Evolutionary conservation across 2,113 vertebrate species (phyloP), one percentile per base, ranked within the genome.

Genomic region (Oncorhynchus keta): DNA sequence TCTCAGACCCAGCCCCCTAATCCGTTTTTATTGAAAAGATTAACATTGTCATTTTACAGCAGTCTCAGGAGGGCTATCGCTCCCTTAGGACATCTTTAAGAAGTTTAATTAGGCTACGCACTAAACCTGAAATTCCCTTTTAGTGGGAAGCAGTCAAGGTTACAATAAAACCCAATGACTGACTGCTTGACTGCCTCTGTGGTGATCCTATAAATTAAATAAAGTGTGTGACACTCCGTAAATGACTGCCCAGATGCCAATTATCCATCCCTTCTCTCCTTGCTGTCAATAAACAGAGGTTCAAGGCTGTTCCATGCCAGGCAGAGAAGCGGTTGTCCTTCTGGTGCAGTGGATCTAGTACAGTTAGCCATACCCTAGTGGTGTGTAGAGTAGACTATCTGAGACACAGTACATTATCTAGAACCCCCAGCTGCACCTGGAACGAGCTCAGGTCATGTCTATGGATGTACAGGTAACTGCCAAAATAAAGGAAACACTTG

Each of bases 91-190:
- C 51, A 55, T 55, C 51, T 55, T 55, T 55, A 55, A 55, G 16
- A 55, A 80, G 82, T 82, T 84, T 80, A 84, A 86, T 86, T 80
- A 82, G 75, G 57, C 79, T 20, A 30, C 0, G 68, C 70, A 64
- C 72, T 84, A 76, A 82, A 84, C 80, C 72, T 80, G 49, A 76
- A 79, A 80, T 55, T 55, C 16, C 51, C 51, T 18, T 55, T 55
- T 55, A 55, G 13, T 55, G 51, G 51, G 51, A 32, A 67, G 61
- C 75, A 68, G 62, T 61, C 22, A 78, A 76, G 70, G 59, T 57
- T 45, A 69, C 65, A 59, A 66, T 49, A 59, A 66, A 59, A 48
- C 28, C 51, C 51, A 16, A 18, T 55, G 16, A 55, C 51, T 18
- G 51, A 14, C 51, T 55, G 51, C 51, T 45, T 78, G 22, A 65